A percentile compares a stretch with the other conserved stretches of the same genome.
These are phyloP conservation scores for Myotis findleyi DNA, from an alignment of 2,797 vertebrate species.

Conservation along the genomic window DNA sequence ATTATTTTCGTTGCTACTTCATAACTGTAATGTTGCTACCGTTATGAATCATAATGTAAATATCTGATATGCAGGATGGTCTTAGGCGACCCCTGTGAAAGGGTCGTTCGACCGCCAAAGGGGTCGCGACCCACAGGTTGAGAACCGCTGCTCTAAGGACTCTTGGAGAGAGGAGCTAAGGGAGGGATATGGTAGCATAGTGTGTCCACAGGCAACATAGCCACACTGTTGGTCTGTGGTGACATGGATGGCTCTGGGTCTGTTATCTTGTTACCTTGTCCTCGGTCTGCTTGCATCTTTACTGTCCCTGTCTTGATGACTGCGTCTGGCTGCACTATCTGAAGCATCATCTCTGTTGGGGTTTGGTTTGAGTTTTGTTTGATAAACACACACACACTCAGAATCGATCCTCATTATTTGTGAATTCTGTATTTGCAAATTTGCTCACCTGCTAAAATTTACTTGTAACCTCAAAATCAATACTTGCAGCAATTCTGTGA, in stretches of 20 bases:
- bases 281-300: not conserved
- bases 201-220: not conserved
- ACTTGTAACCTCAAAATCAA: not conserved
- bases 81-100: no score
- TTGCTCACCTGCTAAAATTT: conserved; percentile 13
- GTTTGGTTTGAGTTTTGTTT: not conserved
- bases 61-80: no score
- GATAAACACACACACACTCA: not conserved
- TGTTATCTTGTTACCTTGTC: not conserved
- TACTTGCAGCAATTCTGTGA: not conserved
- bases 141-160: not conserved
- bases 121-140: no score
- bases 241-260: not conserved
- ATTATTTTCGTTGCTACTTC: no score
- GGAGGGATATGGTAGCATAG: not conserved
- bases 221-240: not conserved
- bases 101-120: no score
- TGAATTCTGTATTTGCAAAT: not conserved
- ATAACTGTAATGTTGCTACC: no score
- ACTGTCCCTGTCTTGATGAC: not conserved
- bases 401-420: not conserved
- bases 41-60: no score
- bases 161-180: not conserved
- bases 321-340: not conserved
- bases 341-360: not conserved